Conservation (phyloP, 2,888 invertebrate genomes). For the Helobdella robusta region DNA sequence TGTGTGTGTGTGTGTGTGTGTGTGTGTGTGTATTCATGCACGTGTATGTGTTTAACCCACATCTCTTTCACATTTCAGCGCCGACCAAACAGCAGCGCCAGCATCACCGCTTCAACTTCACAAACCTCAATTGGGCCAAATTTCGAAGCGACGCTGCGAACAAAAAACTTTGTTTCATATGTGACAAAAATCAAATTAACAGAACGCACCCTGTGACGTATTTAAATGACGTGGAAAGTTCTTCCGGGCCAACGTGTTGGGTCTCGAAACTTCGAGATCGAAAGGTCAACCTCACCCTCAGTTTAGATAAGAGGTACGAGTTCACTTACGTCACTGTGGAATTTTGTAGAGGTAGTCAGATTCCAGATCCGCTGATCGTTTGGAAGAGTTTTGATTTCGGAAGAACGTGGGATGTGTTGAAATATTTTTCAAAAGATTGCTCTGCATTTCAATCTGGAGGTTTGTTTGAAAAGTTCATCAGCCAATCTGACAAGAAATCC, state of each 20-base stretch:
- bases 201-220: not conserved
- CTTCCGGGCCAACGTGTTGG: conserved; percentile 13
- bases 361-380: conserved; percentile 12
- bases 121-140: no score
- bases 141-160: no score
- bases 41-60: no score
- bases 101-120: no score
- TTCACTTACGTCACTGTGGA: conserved; percentile 17
- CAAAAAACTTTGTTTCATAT: not conserved
- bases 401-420: not conserved
- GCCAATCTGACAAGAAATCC: no score
- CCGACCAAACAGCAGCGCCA: no score
- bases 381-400: conserved; percentile 19
- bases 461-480: no score
- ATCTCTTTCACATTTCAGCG: no score
- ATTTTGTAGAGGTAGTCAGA: conserved; percentile 12
- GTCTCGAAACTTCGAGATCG: not conserved
- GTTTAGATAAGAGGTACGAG: conserved; percentile 15
- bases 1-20: no score
- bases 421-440: conserved; percentile 8
- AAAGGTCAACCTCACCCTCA: conserved; percentile 8
- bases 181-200: conserved; percentile 5
- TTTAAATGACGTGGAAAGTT: conserved; percentile 10
- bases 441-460: no score
- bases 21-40: no score